Evolutionary conservation across 2,113 vertebrate genomes (phyloP).

Genomic region (Gambusia affinis): DNA sequence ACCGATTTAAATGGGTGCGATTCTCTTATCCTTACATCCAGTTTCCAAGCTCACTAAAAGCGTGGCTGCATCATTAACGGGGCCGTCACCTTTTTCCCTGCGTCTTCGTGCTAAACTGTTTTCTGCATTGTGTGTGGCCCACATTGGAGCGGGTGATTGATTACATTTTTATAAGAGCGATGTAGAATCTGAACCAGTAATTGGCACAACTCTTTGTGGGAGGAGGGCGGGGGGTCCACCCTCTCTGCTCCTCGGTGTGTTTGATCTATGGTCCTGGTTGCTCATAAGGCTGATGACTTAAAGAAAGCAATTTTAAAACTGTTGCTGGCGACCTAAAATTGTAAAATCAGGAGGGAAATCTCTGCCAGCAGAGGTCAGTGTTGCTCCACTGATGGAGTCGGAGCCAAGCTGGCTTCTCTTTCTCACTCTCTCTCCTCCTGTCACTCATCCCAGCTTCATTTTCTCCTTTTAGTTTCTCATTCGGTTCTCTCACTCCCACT

Average conservation of each 20-base stretch:
- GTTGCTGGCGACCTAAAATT: conserved; percentile 4
- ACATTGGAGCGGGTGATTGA: conserved; percentile 60
- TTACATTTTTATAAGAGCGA: conserved; percentile 65
- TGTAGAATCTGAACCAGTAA: conserved; percentile 58
- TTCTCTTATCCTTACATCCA: background rate
- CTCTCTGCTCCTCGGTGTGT: conserved; percentile 30
- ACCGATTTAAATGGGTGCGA: background rate
- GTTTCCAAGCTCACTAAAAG: conserved; percentile 30
- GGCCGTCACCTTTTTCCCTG: conserved; percentile 14
- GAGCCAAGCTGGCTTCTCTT: background rate
- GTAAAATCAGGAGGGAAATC: background rate
- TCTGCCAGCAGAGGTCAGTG: conserved; percentile 89
- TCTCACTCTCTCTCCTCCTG: background rate
- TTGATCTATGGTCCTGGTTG: conserved; percentile 62
- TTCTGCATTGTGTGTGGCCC: conserved; percentile 40
- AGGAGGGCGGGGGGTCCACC: conserved; percentile 1
- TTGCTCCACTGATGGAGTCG: conserved; percentile 79
- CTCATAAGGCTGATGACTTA: conserved; percentile 63
- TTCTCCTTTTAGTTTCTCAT: conserved; percentile 23
- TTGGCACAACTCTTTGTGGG: conserved; percentile 53
- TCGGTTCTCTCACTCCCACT: conserved; percentile 38
- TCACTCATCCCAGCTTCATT: conserved; percentile 17
- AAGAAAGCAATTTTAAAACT: conserved; percentile 66
- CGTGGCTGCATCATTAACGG: conserved; percentile 14
- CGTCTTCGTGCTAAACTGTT: conserved; percentile 44